Evolutionary conservation across 2,113 vertebrate species (phyloP).

Genomic region (Poicephalus gulielmi): DNA sequence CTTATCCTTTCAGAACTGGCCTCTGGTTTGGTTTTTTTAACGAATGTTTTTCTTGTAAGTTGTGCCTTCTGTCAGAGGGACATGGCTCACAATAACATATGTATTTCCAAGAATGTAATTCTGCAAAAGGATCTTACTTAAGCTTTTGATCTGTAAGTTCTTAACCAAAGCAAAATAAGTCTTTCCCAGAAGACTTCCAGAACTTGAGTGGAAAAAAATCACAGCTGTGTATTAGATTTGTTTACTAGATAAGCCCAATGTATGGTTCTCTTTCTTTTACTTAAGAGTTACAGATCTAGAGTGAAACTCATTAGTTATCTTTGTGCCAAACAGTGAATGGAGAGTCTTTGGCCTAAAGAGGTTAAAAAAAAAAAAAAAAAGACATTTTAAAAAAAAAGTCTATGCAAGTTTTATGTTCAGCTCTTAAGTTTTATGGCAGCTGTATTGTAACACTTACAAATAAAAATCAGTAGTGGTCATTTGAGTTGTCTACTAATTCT

Average conservation of each 20-base stretch:
- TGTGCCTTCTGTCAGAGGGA: background rate
- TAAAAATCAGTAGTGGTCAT: constrained; percentile 50
- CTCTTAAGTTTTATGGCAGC: background rate
- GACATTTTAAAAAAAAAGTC: background rate
- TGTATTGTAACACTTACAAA: constrained; percentile 60
- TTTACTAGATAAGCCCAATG: constrained; percentile 33
- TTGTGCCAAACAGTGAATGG: background rate
- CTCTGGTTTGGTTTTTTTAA: background rate
- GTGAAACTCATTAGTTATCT: background rate
- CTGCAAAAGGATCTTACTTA: background rate
- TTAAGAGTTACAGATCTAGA: background rate
- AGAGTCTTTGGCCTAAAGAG: background rate
- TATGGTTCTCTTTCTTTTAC: background rate
- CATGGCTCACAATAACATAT: background rate
- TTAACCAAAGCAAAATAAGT: constrained; percentile 34
- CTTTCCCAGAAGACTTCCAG: background rate
- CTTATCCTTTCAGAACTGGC: background rate
- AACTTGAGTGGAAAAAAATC: background rate
- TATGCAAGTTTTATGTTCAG: constrained; percentile 36
- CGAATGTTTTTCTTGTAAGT: background rate
- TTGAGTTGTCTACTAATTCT: background rate
- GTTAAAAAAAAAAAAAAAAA: background rate
- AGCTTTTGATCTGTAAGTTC: background rate
- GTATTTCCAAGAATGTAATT: constrained; percentile 31
- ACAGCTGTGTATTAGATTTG: background rate